Conservation (phyloP, 1,140 invertebrate species). For the Phortica variegata region DNA sequence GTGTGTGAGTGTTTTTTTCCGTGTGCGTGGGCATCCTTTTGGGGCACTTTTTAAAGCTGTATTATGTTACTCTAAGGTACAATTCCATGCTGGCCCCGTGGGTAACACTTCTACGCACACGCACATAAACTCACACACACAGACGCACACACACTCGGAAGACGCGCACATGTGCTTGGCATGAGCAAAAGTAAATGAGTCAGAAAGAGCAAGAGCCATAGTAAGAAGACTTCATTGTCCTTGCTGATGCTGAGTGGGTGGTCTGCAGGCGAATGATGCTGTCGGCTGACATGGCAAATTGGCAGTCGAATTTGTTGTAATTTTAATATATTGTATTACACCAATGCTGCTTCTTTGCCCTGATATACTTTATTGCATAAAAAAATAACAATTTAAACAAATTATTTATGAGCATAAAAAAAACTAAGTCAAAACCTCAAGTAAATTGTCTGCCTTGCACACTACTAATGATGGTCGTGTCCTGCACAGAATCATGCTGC, state of each 20-base stretch:
- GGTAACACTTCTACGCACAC: conserved; percentile 13
- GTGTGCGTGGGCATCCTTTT: conserved; percentile 42
- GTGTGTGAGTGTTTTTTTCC: neutral
- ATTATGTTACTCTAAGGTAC: conserved; percentile 50
- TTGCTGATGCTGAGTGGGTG: neutral
- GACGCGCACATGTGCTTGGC: conserved; percentile 2
- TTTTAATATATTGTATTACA: too few species aligned
- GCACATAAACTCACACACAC: neutral
- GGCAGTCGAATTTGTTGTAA: too few species aligned
- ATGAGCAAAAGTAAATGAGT: too few species aligned
- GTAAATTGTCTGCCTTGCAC: neutral
- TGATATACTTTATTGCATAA: conserved; percentile 17
- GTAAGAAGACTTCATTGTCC: too few species aligned
- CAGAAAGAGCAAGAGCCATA: too few species aligned
- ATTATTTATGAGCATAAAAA: neutral
- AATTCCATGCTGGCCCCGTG: conserved; percentile 34
- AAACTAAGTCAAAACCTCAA: conserved; percentile 15
- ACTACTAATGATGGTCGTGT: neutral
- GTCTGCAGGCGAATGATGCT: neutral
- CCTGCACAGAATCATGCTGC: conserved; percentile 6
- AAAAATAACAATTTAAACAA: conserved; percentile 10
- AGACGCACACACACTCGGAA: conserved; percentile 18
- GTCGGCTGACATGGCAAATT: too few species aligned
- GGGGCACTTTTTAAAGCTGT: conserved; percentile 30
- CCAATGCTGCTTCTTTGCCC: too few species aligned